Evolutionary conservation across 2,113 vertebrate genomes (phyloP), one percentile per base, ranked within the genome.

Genomic region (Dipodomys spectabilis): DNA sequence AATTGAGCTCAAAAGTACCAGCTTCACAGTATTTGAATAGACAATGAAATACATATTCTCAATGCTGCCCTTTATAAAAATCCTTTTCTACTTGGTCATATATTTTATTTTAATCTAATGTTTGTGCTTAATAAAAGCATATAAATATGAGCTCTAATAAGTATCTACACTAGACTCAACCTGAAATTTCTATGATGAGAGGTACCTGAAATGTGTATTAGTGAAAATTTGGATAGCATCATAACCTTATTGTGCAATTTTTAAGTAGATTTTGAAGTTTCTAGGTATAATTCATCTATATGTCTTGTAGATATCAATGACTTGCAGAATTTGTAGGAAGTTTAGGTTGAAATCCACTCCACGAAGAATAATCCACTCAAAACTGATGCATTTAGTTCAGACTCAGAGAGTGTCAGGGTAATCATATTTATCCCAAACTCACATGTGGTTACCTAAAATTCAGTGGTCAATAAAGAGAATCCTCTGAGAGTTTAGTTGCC

Each of bases 1-100:
- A 82, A 91, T 57, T 15, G 57, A 44, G 53, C 44, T 92, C 65
- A 65, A 89, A 95, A 85, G 16, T 73, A 60, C 28, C 88, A 77
- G n/a, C 72, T 69, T 69, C 22, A 60, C 18, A 71, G 30, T 62
- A 68, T 89, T 94, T 90, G n/a, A 87, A 87, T 82, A 20, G 20
- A n/a, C 4, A 78, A 91, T 82, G 86, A 72, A 86, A 78, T 82
- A 27, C 16, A 30, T 39, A 80, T n/a, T 35, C 30, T 67, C 74
- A 86, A 88, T 39, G 20, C 0, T 19, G 62, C 13, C 10, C 1
- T 75, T 79, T 6, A 30, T 64, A 5, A 30, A 35, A n/a, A 87
- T 62, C 20, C 0, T 49, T 80, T 84, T 75, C 19, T 18, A 73
- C 74, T 45, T 79, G 19, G 0, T 57, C 13, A 83, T 77, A 8